phyloP scores from a whole-genome alignment of 2,888 invertebrate genomes.

The Nomada ruficornis region DNA sequence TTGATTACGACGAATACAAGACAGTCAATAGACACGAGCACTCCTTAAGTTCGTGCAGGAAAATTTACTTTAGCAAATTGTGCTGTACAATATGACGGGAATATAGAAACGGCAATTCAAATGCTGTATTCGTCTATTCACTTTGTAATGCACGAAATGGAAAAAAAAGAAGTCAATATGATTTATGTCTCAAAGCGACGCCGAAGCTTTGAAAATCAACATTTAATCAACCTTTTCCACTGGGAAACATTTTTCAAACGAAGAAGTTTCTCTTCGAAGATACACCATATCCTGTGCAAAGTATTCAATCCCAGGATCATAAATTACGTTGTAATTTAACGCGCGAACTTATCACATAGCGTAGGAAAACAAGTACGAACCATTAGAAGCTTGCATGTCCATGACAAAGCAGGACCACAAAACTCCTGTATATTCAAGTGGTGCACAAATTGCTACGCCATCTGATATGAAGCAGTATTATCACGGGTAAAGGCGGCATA shows the following conservation, averaged over 20 bases:
- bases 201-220: constrained; percentile 54
- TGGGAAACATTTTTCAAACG: constrained; percentile 51
- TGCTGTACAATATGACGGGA: not conserved
- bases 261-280: constrained; percentile 44
- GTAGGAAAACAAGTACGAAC: constrained; percentile 77
- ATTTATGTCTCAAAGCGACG: constrained; percentile 59
- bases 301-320: constrained; percentile 50
- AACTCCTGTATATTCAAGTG: constrained; percentile 53
- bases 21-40: not conserved
- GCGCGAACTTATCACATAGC: constrained; percentile 50
- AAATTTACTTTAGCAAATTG: constrained; percentile 19
- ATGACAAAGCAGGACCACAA: constrained; percentile 78
- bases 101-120: not conserved
- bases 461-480: constrained; percentile 45
- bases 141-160: constrained; percentile 31
- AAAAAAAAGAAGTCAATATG: constrained; percentile 35
- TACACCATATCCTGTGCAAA: constrained; percentile 55
- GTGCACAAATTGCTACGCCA: constrained; percentile 52
- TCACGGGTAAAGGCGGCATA: constrained; percentile 31
- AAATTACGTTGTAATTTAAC: constrained; percentile 56
- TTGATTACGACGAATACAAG: constrained; percentile 6
- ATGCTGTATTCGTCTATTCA: constrained; percentile 23
- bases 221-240: constrained; percentile 64
- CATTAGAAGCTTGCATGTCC: constrained; percentile 85
- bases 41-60: constrained; percentile 1